Percentiles rank a stretch among this genome's conserved stretches.
phyloP scores from a whole-genome alignment of 2,113 vertebrate genomes.

The Labrus mixtus region DNA sequence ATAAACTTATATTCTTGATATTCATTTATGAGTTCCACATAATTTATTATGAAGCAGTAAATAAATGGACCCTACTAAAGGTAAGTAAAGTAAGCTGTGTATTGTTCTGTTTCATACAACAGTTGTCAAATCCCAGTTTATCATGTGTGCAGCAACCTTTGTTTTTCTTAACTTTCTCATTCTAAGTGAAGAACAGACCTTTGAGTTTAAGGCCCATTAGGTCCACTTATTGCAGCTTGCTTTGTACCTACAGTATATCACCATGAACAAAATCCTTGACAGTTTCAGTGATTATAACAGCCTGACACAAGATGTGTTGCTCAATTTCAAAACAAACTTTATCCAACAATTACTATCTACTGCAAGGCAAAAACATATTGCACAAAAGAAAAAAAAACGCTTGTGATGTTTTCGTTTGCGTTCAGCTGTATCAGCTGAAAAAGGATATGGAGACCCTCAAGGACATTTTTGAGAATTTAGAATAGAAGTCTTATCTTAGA shows the following conservation, averaged over 20 bases:
- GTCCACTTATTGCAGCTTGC: slow-evolving; percentile 2
- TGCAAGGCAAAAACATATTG: background rate
- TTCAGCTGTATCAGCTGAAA: background rate
- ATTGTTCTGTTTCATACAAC: no score
- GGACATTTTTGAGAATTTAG: slow-evolving; percentile 1
- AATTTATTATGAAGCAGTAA: no score
- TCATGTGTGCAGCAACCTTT: background rate
- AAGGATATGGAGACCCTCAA: background rate
- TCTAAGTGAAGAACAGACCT: background rate
- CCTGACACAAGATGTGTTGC: background rate
- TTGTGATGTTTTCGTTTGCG: background rate
- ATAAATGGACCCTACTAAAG: no score
- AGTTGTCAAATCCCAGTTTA: no score
- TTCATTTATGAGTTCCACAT: no score
- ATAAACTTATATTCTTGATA: no score
- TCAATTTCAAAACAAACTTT: background rate
- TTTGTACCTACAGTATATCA: no score
- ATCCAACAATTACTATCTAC: slow-evolving; percentile 1
- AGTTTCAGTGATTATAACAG: background rate
- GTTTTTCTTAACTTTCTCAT: background rate
- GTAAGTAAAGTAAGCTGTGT: no score
- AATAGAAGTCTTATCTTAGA: slow-evolving; percentile 10
- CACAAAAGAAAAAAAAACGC: background rate
- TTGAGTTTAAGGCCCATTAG: background rate
- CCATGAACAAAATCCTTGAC: background rate